Conservation (phyloP, 2,113 vertebrate species). For the Capricornis sumatraensis region DNA sequence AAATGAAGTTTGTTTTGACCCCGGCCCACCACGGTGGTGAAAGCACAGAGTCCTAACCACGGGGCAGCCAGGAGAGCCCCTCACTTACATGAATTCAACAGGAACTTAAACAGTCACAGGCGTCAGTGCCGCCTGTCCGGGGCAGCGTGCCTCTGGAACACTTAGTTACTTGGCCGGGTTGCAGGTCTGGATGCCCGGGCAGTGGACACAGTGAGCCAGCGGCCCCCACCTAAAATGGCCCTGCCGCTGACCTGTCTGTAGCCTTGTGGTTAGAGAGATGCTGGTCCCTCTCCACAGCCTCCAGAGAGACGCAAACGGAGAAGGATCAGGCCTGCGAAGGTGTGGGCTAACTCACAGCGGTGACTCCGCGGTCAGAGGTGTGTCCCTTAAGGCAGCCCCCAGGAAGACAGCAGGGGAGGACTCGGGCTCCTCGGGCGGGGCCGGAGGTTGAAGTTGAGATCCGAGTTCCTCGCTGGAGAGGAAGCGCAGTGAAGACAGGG, state of each 20-base stretch:
- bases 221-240: too few species aligned
- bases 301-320: too few species aligned
- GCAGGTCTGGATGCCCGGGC: fast-evolving
- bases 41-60: fast-evolving
- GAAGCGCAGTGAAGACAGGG: not conserved
- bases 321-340: fast-evolving
- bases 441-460: not conserved
- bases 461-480: fast-evolving
- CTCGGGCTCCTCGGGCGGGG: not conserved
- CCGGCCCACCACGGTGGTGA: fast-evolving
- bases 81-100: not conserved
- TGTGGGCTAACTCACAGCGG: fast-evolving
- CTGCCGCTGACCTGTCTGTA: not conserved
- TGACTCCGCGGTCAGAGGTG: fast-evolving
- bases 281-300: not conserved
- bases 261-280: not conserved
- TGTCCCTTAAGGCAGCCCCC: not conserved
- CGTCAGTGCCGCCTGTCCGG: fast-evolving
- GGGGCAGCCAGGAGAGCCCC: not conserved
- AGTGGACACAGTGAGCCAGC: not conserved
- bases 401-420: not conserved
- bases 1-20: not conserved
- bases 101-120: not conserved
- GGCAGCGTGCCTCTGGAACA: not conserved
- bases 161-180: not conserved